These are phyloP conservation scores for Colletes latitarsis DNA, from an alignment of 1,140 invertebrate species.

Conservation along the genomic window DNA sequence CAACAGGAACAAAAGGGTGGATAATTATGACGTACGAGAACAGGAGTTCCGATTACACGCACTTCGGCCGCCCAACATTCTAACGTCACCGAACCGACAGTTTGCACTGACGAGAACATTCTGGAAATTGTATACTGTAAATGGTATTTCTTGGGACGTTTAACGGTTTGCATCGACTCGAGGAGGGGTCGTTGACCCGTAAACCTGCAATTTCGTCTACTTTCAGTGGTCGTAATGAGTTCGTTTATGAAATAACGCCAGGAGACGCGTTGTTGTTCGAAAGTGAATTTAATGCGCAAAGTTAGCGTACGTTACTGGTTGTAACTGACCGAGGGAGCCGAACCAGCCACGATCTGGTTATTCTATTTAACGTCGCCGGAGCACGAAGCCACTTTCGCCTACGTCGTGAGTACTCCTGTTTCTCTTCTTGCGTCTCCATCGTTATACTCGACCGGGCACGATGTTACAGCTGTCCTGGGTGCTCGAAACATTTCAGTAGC, in stretches of 20 bases:
- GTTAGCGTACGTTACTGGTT: slow-evolving; percentile 55
- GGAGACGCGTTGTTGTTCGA: slow-evolving; percentile 29
- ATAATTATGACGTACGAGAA: neutral
- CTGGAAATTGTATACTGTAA: too few relatives aligned
- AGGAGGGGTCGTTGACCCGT: neutral
- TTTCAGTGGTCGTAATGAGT: too few relatives aligned
- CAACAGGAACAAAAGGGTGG: neutral
- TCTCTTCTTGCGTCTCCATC: slow-evolving; percentile 25
- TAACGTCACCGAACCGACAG: too few relatives aligned
- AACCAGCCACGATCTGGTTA: slow-evolving; percentile 63
- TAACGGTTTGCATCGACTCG: too few relatives aligned
- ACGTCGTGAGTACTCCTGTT: slow-evolving; percentile 45
- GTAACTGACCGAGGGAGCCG: slow-evolving; percentile 41
- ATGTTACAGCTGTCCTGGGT: neutral
- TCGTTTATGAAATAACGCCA: neutral
- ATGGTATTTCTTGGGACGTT: too few relatives aligned
- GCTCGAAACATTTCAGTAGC: slow-evolving; percentile 1
- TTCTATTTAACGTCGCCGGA: slow-evolving; percentile 62
- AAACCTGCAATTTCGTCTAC: neutral
- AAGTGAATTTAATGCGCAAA: slow-evolving; percentile 23
- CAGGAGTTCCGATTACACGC: too few relatives aligned
- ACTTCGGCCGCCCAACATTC: too few relatives aligned
- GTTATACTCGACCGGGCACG: slow-evolving; percentile 8
- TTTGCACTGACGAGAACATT: too few relatives aligned
- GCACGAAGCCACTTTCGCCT: slow-evolving; percentile 63